These are phyloP conservation scores for Heliconius nattereri DNA, from an alignment of 1,140 invertebrate species.

Conservation along the genomic window DNA sequence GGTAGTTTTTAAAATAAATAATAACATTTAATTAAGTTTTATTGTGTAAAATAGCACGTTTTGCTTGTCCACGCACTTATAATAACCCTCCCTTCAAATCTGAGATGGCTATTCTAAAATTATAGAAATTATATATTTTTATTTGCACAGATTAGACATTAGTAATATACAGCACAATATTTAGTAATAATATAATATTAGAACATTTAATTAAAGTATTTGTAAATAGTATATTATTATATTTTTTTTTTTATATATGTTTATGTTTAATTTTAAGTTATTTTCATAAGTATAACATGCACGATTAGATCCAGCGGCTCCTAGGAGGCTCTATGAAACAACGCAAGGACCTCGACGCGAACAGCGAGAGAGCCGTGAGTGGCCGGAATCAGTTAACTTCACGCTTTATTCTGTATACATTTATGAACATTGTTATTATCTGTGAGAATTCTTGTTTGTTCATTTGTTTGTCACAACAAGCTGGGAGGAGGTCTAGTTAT, in stretches of 20 bases:
- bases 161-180: neutral
- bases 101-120: neutral
- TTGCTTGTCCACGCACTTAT: neutral
- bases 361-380: slow-evolving; percentile 85
- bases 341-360: slow-evolving; percentile 81
- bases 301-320: slow-evolving; percentile 82
- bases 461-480: neutral
- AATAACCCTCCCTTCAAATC: neutral
- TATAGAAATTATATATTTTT: neutral
- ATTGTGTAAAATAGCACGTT: neutral
- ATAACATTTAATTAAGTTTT: no score
- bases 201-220: neutral
- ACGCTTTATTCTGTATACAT: neutral
- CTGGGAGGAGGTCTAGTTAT: neutral
- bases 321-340: slow-evolving; percentile 84
- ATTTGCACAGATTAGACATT: neutral
- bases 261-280: slow-evolving; percentile 24
- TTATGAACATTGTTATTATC: neutral
- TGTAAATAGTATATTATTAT: neutral
- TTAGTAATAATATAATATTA: neutral
- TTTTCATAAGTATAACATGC: slow-evolving; percentile 16
- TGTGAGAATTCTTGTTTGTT: neutral
- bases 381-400: slow-evolving; percentile 20
- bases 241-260: slow-evolving; percentile 31
- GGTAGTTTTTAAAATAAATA: no score